Evolutionary conservation across 2,797 vertebrate species (phyloP).

Genomic region (Spatula clypeata): DNA sequence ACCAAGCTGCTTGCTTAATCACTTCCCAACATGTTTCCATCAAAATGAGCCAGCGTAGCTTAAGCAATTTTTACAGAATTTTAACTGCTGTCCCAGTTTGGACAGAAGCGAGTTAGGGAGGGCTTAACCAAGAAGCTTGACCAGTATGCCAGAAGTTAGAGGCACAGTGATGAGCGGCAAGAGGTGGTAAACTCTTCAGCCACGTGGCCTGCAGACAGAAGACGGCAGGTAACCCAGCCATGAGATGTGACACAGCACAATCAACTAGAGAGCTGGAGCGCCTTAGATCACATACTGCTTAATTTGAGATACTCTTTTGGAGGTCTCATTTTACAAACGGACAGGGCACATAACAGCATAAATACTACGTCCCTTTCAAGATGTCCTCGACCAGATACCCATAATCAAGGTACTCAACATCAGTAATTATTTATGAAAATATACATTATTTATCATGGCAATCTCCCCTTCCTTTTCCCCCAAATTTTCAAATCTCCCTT

Average conservation of each 20-base stretch:
- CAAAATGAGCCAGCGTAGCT: background rate
- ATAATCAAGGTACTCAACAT: background rate
- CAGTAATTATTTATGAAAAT: background rate
- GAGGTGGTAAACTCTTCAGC: background rate
- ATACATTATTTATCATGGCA: background rate
- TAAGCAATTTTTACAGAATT: background rate
- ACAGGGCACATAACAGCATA: background rate
- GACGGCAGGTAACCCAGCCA: background rate
- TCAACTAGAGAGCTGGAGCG: background rate
- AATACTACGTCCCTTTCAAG: background rate
- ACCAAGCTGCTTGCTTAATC: conserved; percentile 9
- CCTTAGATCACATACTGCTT: background rate
- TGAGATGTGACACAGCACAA: background rate
- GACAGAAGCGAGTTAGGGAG: background rate
- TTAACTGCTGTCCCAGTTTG: background rate
- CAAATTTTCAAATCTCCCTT: background rate
- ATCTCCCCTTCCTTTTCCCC: background rate
- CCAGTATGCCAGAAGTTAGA: background rate
- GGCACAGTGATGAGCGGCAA: background rate
- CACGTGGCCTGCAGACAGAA: background rate
- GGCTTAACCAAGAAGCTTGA: background rate
- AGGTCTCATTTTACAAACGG: background rate
- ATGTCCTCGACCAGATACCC: background rate
- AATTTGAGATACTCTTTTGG: background rate
- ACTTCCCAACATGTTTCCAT: background rate